Evolutionary conservation across 2,113 vertebrate genomes (phyloP).

Genomic region (Mellivora capensis): DNA sequence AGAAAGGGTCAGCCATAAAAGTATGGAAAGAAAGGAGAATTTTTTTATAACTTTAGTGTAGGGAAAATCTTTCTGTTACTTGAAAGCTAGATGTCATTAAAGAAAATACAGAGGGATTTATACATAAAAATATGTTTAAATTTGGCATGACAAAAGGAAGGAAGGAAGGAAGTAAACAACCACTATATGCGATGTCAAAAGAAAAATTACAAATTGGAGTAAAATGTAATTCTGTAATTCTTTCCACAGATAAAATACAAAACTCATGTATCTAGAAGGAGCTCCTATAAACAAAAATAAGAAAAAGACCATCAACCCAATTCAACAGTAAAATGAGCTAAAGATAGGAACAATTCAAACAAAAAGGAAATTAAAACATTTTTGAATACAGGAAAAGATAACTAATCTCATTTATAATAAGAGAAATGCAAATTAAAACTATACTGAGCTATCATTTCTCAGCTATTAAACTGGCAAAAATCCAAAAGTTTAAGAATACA

Average conservation of each 20-base stretch:
- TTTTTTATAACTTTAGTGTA: not conserved
- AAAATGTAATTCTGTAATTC: not conserved
- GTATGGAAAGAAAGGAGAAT: not conserved
- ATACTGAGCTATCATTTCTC: not conserved
- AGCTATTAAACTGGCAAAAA: not conserved
- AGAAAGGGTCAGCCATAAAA: not conserved
- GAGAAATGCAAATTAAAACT: slow-evolving; percentile 9
- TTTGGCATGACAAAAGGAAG: not conserved
- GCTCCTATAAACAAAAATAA: not conserved
- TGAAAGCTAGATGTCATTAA: slow-evolving; percentile 3
- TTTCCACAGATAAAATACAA: not conserved
- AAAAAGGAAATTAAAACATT: slow-evolving; percentile 6
- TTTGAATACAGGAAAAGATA: not conserved
- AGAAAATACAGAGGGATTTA: not conserved
- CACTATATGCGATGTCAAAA: not conserved
- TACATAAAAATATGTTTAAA: not conserved
- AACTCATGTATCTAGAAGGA: not conserved
- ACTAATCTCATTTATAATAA: not conserved
- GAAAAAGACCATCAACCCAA: not conserved
- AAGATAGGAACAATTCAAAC: not conserved
- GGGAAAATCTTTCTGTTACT: not conserved
- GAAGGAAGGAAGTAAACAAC: not conserved
- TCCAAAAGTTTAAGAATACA: not conserved
- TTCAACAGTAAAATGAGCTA: slow-evolving; percentile 14
- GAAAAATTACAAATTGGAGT: not conserved